Base-by-base conservation (phyloP, 1,140 invertebrate species). In the Forficula auricularia region DNA sequence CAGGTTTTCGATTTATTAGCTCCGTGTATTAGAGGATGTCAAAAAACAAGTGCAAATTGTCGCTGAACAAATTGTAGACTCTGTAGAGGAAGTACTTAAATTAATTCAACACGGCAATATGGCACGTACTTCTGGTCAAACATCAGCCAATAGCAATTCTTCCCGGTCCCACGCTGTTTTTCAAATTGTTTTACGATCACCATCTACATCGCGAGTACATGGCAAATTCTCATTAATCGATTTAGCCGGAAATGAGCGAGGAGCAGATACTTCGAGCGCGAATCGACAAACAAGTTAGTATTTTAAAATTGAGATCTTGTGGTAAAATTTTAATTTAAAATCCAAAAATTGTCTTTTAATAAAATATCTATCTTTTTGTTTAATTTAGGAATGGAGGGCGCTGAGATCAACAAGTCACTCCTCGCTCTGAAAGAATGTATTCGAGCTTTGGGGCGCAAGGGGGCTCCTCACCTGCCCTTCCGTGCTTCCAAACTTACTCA, bases 141-240 rank as follows among this genome's bases (percentile, higher is more conserved):
- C 91, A 9, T 89, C 87, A 27, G 89, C 89, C 13, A 96, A 96
- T 62, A 74, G 79, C 31, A 89, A 94, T 64, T 92, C 87, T 10
- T 94, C 89, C 14, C 70, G 91, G 48, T 95, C 89, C 42, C 89
- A 94, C 68, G 89, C 89, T 35, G 83, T 94, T 46, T 92, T 94
- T 63, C 88, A 92, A 65, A 81, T 85, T 48, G 70, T 78, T 46
- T 64, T 82, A 36, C 70, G 78, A 43, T 72, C 71, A 42, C 68
- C 72, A 33, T 76, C 71, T 51, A 73, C 71, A 44, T 70, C 74
- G 46, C 75, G 74, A 58, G 67, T 95, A 37, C 81, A 94, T 61
- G 95, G 95, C 31, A 98, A 98, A 66, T 98, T 99, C 62, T 98
- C 92, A 10, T 73, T 99, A 27, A 98, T 98, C 59, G 95, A 98